Percentiles rank a stretch among this genome's conserved stretches.
Conservation (phyloP, 2,113 vertebrate genomes). For the Pyrgilauda ruficollis region DNA sequence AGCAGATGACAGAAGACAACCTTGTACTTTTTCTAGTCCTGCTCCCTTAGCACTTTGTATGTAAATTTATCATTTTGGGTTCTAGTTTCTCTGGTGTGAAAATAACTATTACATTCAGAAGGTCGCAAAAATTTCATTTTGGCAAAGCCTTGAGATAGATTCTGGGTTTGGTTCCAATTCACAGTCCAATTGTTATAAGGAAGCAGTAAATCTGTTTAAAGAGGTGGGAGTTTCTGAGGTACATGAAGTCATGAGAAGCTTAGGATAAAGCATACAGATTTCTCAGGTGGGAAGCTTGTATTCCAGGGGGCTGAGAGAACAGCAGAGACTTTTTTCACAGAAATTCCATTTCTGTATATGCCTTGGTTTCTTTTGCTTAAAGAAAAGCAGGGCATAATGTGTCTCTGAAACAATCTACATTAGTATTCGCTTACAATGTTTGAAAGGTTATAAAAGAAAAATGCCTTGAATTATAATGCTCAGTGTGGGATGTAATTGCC, state of each 20-base stretch:
- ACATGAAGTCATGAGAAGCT: not conserved
- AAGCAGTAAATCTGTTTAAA: not conserved
- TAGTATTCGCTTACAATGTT: not conserved
- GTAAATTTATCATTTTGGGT: not conserved
- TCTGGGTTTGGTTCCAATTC: not conserved
- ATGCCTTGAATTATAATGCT: not conserved
- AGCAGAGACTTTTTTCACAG: not conserved
- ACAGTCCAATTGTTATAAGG: not conserved
- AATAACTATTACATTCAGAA: not conserved
- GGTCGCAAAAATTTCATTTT: not conserved
- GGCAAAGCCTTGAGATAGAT: not conserved
- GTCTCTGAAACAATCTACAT: not conserved
- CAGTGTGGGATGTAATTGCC: slow-evolving; percentile 26
- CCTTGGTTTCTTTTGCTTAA: not conserved
- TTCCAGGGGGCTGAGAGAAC: not conserved
- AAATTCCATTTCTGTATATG: not conserved
- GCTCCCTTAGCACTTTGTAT: not conserved
- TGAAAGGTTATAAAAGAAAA: slow-evolving; percentile 23
- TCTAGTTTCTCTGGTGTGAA: not conserved
- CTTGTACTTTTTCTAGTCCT: not conserved
- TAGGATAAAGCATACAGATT: not conserved
- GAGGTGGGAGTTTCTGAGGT: not conserved
- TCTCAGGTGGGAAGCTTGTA: not conserved
- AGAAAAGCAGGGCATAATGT: not conserved
- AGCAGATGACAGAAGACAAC: not conserved